Conservation (phyloP, 2,113 vertebrate species). For the Tetraodon nigroviridis region DNA sequence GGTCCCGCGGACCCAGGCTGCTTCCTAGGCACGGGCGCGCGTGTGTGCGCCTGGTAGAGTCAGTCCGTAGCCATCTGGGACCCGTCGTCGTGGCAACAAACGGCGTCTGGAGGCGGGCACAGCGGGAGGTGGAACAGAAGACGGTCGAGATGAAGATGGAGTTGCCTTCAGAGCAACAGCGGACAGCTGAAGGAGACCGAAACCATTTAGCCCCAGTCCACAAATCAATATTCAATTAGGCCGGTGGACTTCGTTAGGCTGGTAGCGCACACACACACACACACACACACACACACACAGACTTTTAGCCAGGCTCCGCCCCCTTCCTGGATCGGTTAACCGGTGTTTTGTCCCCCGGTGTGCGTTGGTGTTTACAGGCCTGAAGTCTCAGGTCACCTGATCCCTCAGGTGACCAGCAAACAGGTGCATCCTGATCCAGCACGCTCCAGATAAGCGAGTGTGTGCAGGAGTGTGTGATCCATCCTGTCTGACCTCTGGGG, state of each 20-base stretch:
- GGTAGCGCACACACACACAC: neutral
- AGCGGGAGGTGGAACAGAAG: slow-evolving; percentile 21
- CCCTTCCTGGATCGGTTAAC: neutral
- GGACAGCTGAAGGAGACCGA: slow-evolving; percentile 42
- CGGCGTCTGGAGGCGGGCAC: slow-evolving; percentile 50
- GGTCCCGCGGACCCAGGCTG: slow-evolving; percentile 60
- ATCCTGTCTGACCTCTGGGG: slow-evolving; percentile 89
- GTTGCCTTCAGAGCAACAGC: no score
- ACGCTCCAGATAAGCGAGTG: no score
- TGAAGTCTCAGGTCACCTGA: slow-evolving; percentile 35
- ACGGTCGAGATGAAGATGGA: no score
- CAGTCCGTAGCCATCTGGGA: slow-evolving; percentile 61
- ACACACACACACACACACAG: neutral
- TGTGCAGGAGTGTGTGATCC: no score
- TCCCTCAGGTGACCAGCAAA: slow-evolving; percentile 25
- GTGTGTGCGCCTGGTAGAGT: slow-evolving; percentile 19
- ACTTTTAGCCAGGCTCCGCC: neutral
- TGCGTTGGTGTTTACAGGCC: no score
- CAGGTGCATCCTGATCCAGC: no score
- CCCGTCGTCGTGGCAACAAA: slow-evolving; percentile 63
- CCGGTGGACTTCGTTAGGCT: slow-evolving; percentile 63
- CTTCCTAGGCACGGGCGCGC: slow-evolving; percentile 51
- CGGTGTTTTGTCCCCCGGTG: no score
- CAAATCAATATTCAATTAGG: slow-evolving; percentile 76
- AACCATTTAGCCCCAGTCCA: slow-evolving; percentile 58